A percentile compares a stretch with the other conserved stretches of the same genome.
Evolutionary conservation across 2,888 invertebrate species (phyloP).

Genomic region (Girardia tigrina): DNA sequence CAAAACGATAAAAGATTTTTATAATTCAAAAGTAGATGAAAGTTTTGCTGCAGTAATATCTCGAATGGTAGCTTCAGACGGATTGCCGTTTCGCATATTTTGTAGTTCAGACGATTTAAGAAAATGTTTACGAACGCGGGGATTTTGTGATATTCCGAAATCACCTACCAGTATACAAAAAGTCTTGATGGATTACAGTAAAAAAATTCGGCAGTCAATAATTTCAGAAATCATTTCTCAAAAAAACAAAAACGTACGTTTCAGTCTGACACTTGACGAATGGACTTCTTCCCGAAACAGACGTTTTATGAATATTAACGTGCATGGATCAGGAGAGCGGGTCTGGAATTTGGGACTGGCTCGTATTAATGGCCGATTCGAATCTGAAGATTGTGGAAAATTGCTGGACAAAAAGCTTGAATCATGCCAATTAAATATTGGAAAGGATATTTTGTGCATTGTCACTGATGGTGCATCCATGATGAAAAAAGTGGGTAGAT

Average conservation of each 20-base stretch:
- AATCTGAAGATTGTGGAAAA: neutral
- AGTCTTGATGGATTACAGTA: neutral
- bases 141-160: too few species aligned
- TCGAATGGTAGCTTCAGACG: too few species aligned
- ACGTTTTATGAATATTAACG: slow-evolving; percentile 5
- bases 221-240: neutral
- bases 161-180: too few species aligned
- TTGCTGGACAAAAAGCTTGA: neutral
- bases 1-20: too few species aligned
- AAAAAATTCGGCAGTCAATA: neutral
- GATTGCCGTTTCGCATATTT: too few species aligned
- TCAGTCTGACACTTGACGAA: neutral
- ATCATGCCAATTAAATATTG: neutral
- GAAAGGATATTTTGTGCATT: neutral
- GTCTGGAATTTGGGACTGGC: slow-evolving; percentile 19
- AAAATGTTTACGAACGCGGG: too few species aligned
- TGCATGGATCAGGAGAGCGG: neutral
- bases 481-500: neutral
- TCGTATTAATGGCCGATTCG: neutral
- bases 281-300: neutral
- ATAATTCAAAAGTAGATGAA: too few species aligned
- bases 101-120: too few species aligned
- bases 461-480: neutral
- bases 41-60: too few species aligned
- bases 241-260: neutral